These are phyloP conservation scores for Hypocryptadius cinnamomeus DNA, from an alignment of 2,113 vertebrate species.

Conservation along the genomic window DNA sequence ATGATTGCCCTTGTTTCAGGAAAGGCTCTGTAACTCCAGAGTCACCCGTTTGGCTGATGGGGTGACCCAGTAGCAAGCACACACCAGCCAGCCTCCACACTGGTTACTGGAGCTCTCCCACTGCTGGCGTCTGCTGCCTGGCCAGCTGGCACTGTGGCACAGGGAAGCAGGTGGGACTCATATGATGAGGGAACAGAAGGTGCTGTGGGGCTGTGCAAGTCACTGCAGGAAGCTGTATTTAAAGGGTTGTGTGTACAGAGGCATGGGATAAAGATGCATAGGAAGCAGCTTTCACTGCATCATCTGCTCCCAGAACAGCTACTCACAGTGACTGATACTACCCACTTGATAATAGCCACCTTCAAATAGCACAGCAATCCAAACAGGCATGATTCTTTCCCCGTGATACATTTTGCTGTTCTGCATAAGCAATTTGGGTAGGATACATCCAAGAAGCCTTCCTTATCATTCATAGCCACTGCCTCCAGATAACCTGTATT, in stretches of 20 bases:
- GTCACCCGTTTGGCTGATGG: not conserved
- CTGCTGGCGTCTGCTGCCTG: not conserved
- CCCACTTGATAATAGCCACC: not conserved
- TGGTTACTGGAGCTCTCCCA: not conserved
- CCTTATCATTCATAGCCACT: not conserved
- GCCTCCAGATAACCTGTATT: conserved; percentile 18
- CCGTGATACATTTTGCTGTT: not conserved
- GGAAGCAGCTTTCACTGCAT: not conserved
- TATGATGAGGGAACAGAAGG: not conserved
- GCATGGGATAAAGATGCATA: not conserved
- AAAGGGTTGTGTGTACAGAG: not conserved
- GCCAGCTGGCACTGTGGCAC: not conserved
- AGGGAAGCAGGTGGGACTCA: not conserved
- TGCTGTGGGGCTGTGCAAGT: not conserved
- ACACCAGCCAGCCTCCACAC: not conserved
- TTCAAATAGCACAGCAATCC: conserved; percentile 13
- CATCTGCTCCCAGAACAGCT: not conserved
- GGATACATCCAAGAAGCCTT: not conserved
- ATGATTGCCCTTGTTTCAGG: not conserved
- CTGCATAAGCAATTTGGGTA: not conserved
- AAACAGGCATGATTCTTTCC: not conserved
- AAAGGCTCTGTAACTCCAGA: not conserved
- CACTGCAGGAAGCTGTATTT: not conserved
- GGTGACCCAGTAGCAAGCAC: not conserved
- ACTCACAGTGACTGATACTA: not conserved